Base-by-base conservation (phyloP, 2,888 invertebrate species). In the Onchidella celtica region DNA sequence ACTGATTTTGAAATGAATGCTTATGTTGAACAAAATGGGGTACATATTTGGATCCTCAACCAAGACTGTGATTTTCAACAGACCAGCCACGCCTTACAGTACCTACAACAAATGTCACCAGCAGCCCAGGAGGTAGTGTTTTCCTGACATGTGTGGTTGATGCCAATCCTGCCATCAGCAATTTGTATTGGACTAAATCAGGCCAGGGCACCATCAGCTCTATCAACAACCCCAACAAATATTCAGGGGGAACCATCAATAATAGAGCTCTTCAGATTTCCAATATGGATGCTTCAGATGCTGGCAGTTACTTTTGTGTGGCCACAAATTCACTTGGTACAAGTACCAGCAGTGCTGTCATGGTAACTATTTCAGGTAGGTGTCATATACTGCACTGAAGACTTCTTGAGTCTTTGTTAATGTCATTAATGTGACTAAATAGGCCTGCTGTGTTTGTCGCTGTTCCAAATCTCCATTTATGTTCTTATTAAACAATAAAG, bases 271-370 rank as follows among this genome's bases (percentile, higher is more conserved):
- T 75, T 6, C 17, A 11, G 21, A 75, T 75, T 29, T 38, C 27
- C 17, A 9, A 9, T 17, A n/a, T 32, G 6, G 17, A 17, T 4
- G 17, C 29, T 24, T 9, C 17, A 24, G 75, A 75, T 36, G 11
- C 40, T 63, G 75, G 75, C 14, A n/a, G 27, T n/a, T 75, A 75
- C 29, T 38, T 27, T 14, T 75, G 75, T 65, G 63, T 38, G 11
- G 75, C 75, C 9, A 40, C 1, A 2, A 75, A 75, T 36, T 2
- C 11, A 11, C 34, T 75, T 63, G 75, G 75, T 17, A 63, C 63
- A n/a, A 63, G 59, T 4, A 24, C 24, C 63, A 75, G 75, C 40
- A 14, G 2, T 14, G 38, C 21, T 63, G 55, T 55, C 3, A 27
- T 9, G 9, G 72, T 72, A 27, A 47, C 55, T 14, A 32, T 55